Base-by-base conservation (phyloP, 2,888 invertebrate genomes). In the Tetanocera ferruginea region DNA sequence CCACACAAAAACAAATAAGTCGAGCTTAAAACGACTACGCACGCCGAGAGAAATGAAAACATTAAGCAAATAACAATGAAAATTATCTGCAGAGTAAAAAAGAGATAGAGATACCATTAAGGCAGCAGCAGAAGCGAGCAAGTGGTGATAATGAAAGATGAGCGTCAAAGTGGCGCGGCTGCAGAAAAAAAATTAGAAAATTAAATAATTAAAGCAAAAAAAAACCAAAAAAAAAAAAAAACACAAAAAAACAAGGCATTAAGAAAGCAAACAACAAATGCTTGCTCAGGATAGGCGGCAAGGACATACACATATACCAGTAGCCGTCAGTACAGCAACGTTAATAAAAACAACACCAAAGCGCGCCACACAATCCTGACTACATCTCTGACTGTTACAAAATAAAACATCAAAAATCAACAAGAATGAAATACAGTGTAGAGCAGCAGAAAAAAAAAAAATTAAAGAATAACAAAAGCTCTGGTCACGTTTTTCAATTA, bases 401-500 rank as follows among this genome's bases (percentile, higher is more conserved):
- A 64, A 64, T 28, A 37, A 60, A 64, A 64, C 11, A 64, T n/a
- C 34, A 64, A 64, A 64, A 64, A 70, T n/a, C 28, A 28, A 51
- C 52, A 52, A 28, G 17, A 70, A 52, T 3, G 5, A 9, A 11
- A 72, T 14, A 57, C 2, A 11, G 57, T 11, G 3, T 8, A 34
- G n/a, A 72, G 14, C 23, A 72, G 9, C n/a, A 28, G 8, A 71
- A 55, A 19, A 43, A 60, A 60, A 77, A 31, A 62, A 52, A 73
- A 62, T 57, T 75, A 3, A 60, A 74, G 72, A 49, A 77, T 75
- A 79, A 73, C 71, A 64, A 49, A 19, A 72, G 14, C 75, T 75
- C 72, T 76, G 77, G 82, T 84, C 87, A 86, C 87, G 87, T 86
- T 86, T 86, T 87, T 87, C 85, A 87, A 87, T 87, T 87, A 87